A percentile compares a stretch with the other conserved stretches of the same genome.
Conservation (phyloP, 1,140 invertebrate species). For the Ostrea edulis region DNA sequence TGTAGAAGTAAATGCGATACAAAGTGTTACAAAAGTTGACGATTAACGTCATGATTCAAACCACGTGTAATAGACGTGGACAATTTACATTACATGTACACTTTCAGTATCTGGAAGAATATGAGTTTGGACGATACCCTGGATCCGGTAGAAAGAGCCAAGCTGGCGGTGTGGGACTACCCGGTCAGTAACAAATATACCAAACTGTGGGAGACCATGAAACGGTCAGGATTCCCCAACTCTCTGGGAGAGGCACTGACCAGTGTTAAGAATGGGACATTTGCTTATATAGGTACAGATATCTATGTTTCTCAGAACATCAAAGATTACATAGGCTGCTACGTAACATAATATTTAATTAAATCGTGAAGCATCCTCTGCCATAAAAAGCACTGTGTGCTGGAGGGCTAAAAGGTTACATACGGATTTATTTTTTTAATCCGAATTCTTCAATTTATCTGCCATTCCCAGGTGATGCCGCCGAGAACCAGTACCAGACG, state of each 20-base stretch:
- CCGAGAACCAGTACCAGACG: conserved; percentile 91
- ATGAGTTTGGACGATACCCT: conserved; percentile 97
- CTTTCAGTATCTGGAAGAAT: conserved; percentile 96
- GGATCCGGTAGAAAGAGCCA: conserved; percentile 91
- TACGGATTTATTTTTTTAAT: background rate
- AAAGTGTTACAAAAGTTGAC: too few species aligned
- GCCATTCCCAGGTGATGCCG: conserved; percentile 88
- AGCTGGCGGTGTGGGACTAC: conserved; percentile 99
- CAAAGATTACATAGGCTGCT: background rate
- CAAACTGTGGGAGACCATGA: conserved; percentile 99
- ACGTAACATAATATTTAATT: background rate
- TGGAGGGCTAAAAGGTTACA: background rate
- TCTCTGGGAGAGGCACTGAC: conserved; percentile 88
- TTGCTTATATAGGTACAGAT: conserved; percentile 90
- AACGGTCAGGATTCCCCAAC: conserved; percentile 90
- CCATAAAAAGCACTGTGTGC: background rate
- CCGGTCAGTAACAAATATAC: conserved; percentile 99
- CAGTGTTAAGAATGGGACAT: conserved; percentile 86
- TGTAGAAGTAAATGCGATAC: too few species aligned
- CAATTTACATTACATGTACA: too few species aligned
- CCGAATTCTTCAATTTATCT: background rate
- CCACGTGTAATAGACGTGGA: too few species aligned
- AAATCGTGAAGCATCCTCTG: background rate
- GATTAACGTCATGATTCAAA: too few species aligned
- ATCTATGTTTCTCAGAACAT: background rate